Evolutionary conservation across 1,140 invertebrate genomes (phyloP).

Genomic region (Leptopilina clavipes): DNA sequence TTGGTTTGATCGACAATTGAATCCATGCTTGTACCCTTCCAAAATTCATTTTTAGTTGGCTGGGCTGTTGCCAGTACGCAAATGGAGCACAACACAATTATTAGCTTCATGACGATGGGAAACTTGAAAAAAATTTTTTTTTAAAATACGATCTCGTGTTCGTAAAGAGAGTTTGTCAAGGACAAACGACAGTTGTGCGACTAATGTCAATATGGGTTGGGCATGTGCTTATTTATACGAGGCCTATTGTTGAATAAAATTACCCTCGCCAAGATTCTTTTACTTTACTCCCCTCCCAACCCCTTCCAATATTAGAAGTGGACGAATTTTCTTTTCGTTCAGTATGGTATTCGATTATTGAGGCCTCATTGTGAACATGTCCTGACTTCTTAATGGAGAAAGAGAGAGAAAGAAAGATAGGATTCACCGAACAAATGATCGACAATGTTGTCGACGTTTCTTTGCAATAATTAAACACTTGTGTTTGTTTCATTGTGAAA

Average conservation of each 20-base stretch:
- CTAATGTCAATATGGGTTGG: slow-evolving; percentile 68
- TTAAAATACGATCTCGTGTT: not conserved
- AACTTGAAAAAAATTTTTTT: slow-evolving; percentile 40
- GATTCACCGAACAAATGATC: too few relatives aligned
- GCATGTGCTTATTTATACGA: slow-evolving; percentile 71
- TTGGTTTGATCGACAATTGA: slow-evolving; percentile 83
- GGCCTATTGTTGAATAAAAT: slow-evolving; percentile 56
- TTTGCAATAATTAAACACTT: too few relatives aligned
- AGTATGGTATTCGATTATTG: slow-evolving; percentile 75
- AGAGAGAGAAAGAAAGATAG: slow-evolving; percentile 27
- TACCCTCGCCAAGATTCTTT: slow-evolving; percentile 47
- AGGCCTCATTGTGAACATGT: slow-evolving; percentile 68
- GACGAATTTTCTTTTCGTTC: slow-evolving; percentile 75
- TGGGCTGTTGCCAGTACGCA: slow-evolving; percentile 76
- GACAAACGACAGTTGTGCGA: slow-evolving; percentile 61
- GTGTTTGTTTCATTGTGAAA: not conserved
- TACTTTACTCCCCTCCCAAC: not conserved
- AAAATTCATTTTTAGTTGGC: slow-evolving; percentile 80
- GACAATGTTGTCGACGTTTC: too few relatives aligned
- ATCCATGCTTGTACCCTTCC: slow-evolving; percentile 82
- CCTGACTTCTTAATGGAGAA: slow-evolving; percentile 56
- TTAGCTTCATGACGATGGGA: slow-evolving; percentile 58
- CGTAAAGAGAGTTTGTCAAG: slow-evolving; percentile 38
- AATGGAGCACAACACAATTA: slow-evolving; percentile 59
- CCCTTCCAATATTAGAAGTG: slow-evolving; percentile 49